Conservation (phyloP, 2,113 vertebrate genomes). For the Gallinago undulata region DNA sequence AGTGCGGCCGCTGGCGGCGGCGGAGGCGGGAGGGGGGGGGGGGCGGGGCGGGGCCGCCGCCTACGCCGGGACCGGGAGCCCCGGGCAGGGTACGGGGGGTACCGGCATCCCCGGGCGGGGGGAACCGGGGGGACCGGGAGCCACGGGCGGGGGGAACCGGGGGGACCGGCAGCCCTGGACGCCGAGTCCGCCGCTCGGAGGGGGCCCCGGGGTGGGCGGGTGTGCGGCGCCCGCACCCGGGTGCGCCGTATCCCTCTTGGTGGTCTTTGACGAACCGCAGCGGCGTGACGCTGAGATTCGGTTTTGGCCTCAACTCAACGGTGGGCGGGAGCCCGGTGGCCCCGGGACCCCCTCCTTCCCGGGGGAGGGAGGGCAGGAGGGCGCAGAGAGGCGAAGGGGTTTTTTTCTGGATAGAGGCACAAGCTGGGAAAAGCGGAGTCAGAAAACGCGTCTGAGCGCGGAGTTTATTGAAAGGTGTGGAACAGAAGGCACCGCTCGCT, state of each 20-base stretch:
- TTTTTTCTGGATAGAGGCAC: not conserved
- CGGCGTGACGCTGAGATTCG: conserved; percentile 1
- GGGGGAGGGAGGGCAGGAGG: not conserved
- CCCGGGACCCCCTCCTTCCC: not conserved
- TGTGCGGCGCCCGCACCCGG: too few species aligned
- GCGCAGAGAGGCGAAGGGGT: not conserved
- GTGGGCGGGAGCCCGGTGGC: not conserved
- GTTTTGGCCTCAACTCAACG: not conserved
- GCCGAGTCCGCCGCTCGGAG: not conserved
- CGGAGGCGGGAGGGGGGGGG: too few species aligned
- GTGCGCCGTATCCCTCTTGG: not conserved
- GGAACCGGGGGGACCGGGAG: too few species aligned
- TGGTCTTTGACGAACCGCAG: not conserved
- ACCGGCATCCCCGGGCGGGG: too few species aligned
- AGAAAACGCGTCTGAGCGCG: not conserved
- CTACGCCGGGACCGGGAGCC: not conserved
- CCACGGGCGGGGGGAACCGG: not conserved
- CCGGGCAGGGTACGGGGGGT: too few species aligned
- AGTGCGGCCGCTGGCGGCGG: too few species aligned
- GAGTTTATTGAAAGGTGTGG: not conserved
- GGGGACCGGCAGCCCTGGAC: not conserved
- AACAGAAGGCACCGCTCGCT: not conserved
- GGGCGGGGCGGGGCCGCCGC: not conserved
- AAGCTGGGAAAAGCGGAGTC: not conserved
- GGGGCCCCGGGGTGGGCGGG: not conserved